These are phyloP conservation scores for Conchocele bisecta DNA, from an alignment of 2,888 invertebrate genomes.

Conservation along the genomic window DNA sequence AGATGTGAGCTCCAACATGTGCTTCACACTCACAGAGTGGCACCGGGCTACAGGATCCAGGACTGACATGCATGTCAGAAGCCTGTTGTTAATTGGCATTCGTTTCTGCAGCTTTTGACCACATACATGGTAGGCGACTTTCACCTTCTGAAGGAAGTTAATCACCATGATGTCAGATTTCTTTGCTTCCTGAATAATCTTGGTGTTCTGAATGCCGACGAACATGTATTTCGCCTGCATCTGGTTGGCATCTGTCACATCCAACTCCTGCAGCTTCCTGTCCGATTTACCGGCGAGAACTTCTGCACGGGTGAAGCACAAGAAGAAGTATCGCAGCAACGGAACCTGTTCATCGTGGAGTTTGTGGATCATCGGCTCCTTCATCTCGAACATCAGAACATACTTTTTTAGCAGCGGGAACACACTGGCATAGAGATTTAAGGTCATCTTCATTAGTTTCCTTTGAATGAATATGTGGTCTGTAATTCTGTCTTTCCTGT, in stretches of 20 bases:
- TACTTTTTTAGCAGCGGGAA: slow-evolving; percentile 15
- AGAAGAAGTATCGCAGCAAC: slow-evolving; percentile 14
- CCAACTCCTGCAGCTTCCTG: background rate
- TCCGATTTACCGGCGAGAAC: background rate
- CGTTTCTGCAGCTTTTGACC: no score
- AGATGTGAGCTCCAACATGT: no score
- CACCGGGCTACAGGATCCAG: no score
- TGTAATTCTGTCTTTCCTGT: background rate
- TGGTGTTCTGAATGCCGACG: no score
- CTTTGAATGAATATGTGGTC: slow-evolving; percentile 13
- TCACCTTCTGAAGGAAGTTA: no score
- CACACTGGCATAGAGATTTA: slow-evolving; percentile 16
- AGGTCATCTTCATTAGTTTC: background rate
- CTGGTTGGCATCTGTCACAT: background rate
- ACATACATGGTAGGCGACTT: no score
- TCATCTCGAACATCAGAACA: slow-evolving; percentile 17
- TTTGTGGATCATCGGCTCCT: slow-evolving; percentile 9
- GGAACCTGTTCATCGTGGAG: slow-evolving; percentile 25
- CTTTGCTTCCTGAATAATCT: no score
- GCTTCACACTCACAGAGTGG: no score
- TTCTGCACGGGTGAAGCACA: slow-evolving; percentile 30
- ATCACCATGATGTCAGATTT: no score
- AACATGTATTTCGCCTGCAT: no score
- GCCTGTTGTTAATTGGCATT: no score
- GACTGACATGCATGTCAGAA: no score